A percentile compares a stretch with the other conserved stretches of the same genome.
These are phyloP conservation scores for Agrotis puta DNA, from an alignment of 2,888 invertebrate genomes.

Conservation along the genomic window DNA sequence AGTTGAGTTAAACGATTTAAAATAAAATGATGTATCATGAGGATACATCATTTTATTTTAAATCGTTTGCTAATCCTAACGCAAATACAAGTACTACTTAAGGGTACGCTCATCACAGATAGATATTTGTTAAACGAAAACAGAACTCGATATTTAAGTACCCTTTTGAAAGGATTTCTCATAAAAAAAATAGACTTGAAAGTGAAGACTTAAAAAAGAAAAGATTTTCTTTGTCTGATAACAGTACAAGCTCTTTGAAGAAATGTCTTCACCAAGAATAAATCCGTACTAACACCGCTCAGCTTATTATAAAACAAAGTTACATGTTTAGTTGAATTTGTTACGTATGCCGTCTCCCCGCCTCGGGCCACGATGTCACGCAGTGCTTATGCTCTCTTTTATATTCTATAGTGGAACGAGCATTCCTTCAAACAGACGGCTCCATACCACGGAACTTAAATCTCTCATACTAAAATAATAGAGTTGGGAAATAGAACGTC, in stretches of 20 bases:
- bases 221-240: constrained; percentile 2
- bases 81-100: constrained; percentile 31
- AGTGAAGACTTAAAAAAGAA: constrained; percentile 23
- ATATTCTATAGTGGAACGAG: constrained; percentile 67
- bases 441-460: constrained; percentile 70
- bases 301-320: constrained; percentile 50
- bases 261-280: constrained; percentile 2
- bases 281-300: not conserved
- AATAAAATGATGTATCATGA: constrained; percentile 58
- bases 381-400: constrained; percentile 57
- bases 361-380: constrained; percentile 53
- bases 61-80: too few relatives aligned
- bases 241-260: constrained; percentile 1
- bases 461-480: constrained; percentile 77
- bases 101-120: constrained; percentile 25
- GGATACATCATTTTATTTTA: too few relatives aligned
- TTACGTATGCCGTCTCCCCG: constrained; percentile 34
- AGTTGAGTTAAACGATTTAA: constrained; percentile 70
- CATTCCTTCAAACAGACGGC: constrained; percentile 66
- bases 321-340: constrained; percentile 45
- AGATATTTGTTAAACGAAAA: constrained; percentile 33
- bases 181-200: constrained; percentile 10
- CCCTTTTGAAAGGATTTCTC: constrained; percentile 29
- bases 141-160: constrained; percentile 31
- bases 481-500: constrained; percentile 72